phyloP scores from a whole-genome alignment of 2,113 vertebrate species.

The Emydocephalus ijimae region DNA sequence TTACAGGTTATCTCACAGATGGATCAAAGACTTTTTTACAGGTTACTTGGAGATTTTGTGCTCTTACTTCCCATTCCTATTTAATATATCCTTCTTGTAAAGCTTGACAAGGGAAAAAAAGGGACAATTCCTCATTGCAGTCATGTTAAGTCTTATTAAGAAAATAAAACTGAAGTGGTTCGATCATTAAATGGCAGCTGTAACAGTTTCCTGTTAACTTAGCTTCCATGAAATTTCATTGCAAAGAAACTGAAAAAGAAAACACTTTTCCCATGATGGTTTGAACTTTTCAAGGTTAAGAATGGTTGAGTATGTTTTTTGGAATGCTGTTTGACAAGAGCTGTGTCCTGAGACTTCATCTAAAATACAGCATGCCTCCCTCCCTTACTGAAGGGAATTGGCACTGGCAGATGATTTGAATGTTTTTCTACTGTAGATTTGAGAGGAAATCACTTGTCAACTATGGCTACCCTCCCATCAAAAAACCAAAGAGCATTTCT shows the following conservation, averaged over 20 bases:
- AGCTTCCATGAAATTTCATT: slow-evolving; percentile 42
- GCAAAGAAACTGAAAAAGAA: slow-evolving; percentile 24
- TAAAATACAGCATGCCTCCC: neutral
- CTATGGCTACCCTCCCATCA: neutral
- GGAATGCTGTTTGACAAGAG: slow-evolving; percentile 13
- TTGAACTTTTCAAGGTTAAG: slow-evolving; percentile 45
- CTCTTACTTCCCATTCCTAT: neutral
- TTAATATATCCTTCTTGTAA: neutral
- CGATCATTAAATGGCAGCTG: neutral
- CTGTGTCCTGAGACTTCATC: fast-evolving
- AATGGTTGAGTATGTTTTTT: slow-evolving; percentile 16
- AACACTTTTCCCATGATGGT: slow-evolving; percentile 41
- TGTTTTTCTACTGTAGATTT: neutral
- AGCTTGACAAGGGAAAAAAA: neutral
- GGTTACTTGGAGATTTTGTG: slow-evolving; percentile 15
- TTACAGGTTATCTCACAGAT: neutral
- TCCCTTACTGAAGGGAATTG: neutral
- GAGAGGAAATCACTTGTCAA: neutral
- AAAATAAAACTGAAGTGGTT: neutral
- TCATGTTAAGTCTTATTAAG: neutral
- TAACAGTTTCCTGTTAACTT: slow-evolving; percentile 34
- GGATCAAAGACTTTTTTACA: neutral
- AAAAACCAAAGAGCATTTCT: neutral
- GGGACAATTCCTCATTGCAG: neutral
- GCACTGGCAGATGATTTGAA: neutral